Evolutionary conservation across 2,888 invertebrate species (phyloP).

Genomic region (Drosophila helvetica): DNA sequence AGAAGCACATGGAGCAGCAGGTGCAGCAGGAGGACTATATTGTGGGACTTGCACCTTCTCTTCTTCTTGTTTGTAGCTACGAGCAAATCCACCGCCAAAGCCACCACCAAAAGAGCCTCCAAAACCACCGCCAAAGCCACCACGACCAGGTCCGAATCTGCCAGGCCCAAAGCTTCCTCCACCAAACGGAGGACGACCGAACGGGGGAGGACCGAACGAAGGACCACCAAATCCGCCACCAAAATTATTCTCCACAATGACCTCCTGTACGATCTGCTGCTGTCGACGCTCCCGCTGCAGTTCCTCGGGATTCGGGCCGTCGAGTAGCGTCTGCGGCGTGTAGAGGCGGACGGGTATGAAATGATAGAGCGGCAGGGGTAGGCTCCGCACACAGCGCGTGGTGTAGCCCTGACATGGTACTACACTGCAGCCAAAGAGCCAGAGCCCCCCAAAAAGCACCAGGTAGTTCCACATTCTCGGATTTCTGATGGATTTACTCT

Average conservation of each 20-base stretch:
- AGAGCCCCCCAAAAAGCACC: constrained; percentile 6
- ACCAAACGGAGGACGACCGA: constrained; percentile 11
- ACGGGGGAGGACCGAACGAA: constrained; percentile 35
- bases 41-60: neutral
- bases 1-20: neutral
- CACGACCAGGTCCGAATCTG: constrained; percentile 21
- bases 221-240: constrained; percentile 32
- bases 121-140: constrained; percentile 15
- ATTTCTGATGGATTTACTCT: constrained; percentile 17
- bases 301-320: constrained; percentile 8
- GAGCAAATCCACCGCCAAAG: constrained; percentile 43
- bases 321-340: constrained; percentile 35
- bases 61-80: constrained; percentile 46
- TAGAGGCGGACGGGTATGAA: constrained; percentile 57
- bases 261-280: constrained; percentile 62
- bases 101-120: constrained; percentile 28
- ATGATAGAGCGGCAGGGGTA: constrained; percentile 38
- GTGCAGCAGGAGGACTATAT: constrained; percentile 15
- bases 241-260: constrained; percentile 57
- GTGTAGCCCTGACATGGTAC: constrained; percentile 32
- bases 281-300: constrained; percentile 51
- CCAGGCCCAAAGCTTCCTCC: constrained; percentile 15
- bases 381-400: constrained; percentile 43
- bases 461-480: constrained; percentile 40
- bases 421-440: constrained; percentile 12